Evolutionary conservation across 37 sponge, comb jelly and placozoan species (phyloP), one percentile per base, ranked within the genome.

Genomic region (Chondrilla cf. caribensis): DNA sequence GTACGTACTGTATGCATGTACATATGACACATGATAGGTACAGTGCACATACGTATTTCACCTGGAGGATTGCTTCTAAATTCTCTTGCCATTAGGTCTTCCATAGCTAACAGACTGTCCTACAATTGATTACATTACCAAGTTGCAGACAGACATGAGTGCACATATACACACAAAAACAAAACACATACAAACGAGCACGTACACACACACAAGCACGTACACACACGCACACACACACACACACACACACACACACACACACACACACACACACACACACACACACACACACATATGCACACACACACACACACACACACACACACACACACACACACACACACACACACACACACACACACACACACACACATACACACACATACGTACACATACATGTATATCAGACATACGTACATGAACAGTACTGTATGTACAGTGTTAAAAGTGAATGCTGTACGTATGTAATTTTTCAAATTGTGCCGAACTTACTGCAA

Each of bases 181-280:
- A n/a, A n/a, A 35, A 32, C 41, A 32, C 78, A 77, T 55, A 77
- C 85, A 42, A 41, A 84, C 83, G 38, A 54, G 59, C 83, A 70
- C 83, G 66, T 54, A 32, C 70, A 68, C 72, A 60, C 80, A 85
- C 54, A 60, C 85, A 79, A 79, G 59, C 80, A 64, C 85, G 79
- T 71, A 58, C 40, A 60, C 80, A 79, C 85, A 85, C 70, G 58
- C 85, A 79, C 85, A 85, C 80, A 85, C 85, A 79, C 85, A 85
- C 85, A 79, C 80, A 85, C 68, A 79, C 68, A 79, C 68, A 79
- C 80, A 85, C 70, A 85, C 80, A 39, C 80, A 79, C 79, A 85
- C 79, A 41, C 70, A 85, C 80, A 60, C 79, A 85, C 79, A 85
- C 37, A 85, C 85, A 70, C 83, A 70, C 83, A 82, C 58, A 51